Conservation (phyloP, 2,888 invertebrate genomes). For the Agrenia bidenticulata region DNA sequence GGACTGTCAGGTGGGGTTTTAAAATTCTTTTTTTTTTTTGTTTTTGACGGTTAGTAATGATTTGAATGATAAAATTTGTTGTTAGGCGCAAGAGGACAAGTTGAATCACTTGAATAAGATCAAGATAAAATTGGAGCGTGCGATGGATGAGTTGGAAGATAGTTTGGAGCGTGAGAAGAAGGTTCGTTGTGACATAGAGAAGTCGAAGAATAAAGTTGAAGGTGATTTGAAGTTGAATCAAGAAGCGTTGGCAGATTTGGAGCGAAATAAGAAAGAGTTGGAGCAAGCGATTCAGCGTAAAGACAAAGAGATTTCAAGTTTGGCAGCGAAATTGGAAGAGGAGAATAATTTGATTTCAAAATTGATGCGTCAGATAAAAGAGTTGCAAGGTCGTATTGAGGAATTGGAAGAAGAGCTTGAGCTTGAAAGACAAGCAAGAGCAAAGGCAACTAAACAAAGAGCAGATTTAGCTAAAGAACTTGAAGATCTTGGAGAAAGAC, state of each 20-base stretch:
- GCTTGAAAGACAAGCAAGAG: slow-evolving; percentile 86
- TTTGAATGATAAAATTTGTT: too few relatives aligned
- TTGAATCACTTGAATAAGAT: slow-evolving; percentile 99
- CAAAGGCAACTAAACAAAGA: slow-evolving; percentile 91
- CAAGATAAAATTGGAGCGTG: slow-evolving; percentile 97
- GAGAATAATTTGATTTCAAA: slow-evolving; percentile 97
- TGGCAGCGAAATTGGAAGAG: slow-evolving; percentile 96
- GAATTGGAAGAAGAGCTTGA: slow-evolving; percentile 99
- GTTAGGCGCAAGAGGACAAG: slow-evolving; percentile 90
- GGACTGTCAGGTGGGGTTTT: slow-evolving; percentile 68
- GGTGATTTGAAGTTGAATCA: slow-evolving; percentile 98
- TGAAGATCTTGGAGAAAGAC: slow-evolving; percentile 92
- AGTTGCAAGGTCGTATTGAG: slow-evolving; percentile 77
- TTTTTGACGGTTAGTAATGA: too few relatives aligned
- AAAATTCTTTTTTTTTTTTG: too few relatives aligned
- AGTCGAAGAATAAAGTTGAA: slow-evolving; percentile 97
- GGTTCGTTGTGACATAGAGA: slow-evolving; percentile 94
- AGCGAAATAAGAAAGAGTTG: slow-evolving; percentile 96
- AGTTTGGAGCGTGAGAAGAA: slow-evolving; percentile 99
- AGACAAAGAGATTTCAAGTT: slow-evolving; percentile 95
- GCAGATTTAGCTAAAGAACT: slow-evolving; percentile 95
- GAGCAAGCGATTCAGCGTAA: slow-evolving; percentile 98
- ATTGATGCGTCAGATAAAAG: slow-evolving; percentile 96
- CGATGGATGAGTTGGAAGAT: slow-evolving; percentile 97
- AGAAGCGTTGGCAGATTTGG: slow-evolving; percentile 95